A percentile compares a stretch with the other conserved stretches of the same genome.
Evolutionary conservation across 2,113 vertebrate species (phyloP).

Genomic region (Cryptomyrus ogoouensis): DNA sequence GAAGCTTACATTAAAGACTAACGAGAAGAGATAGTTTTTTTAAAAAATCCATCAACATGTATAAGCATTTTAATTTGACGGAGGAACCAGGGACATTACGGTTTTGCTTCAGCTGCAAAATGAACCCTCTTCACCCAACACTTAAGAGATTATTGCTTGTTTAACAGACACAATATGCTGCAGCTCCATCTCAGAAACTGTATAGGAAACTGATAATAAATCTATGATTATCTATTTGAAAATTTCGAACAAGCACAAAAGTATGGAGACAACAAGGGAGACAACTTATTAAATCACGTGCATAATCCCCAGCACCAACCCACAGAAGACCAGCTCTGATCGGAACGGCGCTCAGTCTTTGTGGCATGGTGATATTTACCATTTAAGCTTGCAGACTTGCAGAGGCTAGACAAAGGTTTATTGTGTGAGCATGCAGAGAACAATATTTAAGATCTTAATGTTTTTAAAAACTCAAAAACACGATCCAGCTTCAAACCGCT

Average conservation of each 20-base stretch:
- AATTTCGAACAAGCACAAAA: not conserved
- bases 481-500: not conserved
- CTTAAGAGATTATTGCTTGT: not conserved
- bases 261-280: not conserved
- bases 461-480: not conserved
- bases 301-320: not conserved
- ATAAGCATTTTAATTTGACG: not conserved
- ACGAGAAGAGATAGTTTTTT: not conserved
- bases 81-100: not conserved
- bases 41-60: not conserved
- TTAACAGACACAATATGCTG: not conserved
- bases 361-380: not conserved
- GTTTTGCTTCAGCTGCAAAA: not conserved
- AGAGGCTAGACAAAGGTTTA: not conserved
- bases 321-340: not conserved
- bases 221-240: not conserved
- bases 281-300: not conserved
- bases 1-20: not conserved
- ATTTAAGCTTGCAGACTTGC: not conserved
- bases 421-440: not conserved
- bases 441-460: not conserved
- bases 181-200: not conserved
- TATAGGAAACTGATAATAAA: not conserved
- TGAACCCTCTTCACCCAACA: not conserved
- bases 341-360: not conserved